Conservation (phyloP, 2,113 vertebrate genomes). For the Lethenteron reissneri region DNA sequence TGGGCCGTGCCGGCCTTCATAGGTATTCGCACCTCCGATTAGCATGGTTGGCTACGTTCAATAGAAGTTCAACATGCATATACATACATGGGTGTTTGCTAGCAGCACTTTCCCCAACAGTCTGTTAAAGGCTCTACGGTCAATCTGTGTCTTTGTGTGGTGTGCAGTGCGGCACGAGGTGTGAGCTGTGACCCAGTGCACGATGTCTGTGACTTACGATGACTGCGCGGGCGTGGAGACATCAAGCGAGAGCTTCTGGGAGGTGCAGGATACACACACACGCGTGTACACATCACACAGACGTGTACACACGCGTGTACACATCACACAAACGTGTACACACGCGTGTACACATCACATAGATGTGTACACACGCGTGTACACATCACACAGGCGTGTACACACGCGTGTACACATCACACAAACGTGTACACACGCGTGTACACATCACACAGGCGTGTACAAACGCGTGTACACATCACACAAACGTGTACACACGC, state of each 20-base stretch:
- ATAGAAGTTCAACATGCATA: too few species aligned
- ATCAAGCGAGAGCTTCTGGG: conserved; percentile 95
- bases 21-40: too few species aligned
- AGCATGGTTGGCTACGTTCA: too few species aligned
- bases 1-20: too few species aligned
- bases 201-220: conserved; percentile 84
- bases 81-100: too few species aligned
- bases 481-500: too few species aligned
- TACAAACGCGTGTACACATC: too few species aligned
- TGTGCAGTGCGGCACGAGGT: background rate
- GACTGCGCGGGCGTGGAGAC: conserved; percentile 53
- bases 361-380: background rate
- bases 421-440: background rate
- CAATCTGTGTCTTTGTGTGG: too few species aligned
- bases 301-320: too few species aligned
- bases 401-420: background rate
- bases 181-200: conserved; percentile 15
- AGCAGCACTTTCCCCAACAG: too few species aligned
- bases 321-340: background rate
- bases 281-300: conserved; percentile 10
- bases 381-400: background rate
- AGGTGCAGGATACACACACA: conserved; percentile 31
- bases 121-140: too few species aligned
- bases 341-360: background rate
- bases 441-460: too few species aligned